Evolutionary conservation across 2,113 vertebrate species (phyloP).

Genomic region (Leuciscus idus): DNA sequence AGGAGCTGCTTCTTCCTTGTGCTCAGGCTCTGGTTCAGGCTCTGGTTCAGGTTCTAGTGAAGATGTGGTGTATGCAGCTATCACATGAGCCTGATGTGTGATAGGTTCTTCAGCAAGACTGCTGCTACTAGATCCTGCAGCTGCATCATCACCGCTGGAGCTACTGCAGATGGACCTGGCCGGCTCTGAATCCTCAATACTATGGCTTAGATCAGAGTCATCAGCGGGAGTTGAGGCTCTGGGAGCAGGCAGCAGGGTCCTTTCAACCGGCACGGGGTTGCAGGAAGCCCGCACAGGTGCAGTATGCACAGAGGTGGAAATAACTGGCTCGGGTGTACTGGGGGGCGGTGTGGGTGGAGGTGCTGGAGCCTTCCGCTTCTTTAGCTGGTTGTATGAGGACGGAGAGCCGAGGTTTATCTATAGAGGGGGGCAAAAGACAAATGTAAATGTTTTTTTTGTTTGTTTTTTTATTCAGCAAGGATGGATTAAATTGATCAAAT

Average conservation of each 20-base stretch:
- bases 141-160: slow-evolving; percentile 70
- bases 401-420: slow-evolving; percentile 79
- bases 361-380: slow-evolving; percentile 88
- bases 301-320: slow-evolving; percentile 57
- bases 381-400: slow-evolving; percentile 79
- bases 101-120: slow-evolving; percentile 65
- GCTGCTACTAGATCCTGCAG: slow-evolving; percentile 70
- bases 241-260: slow-evolving; percentile 71
- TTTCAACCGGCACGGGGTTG: slow-evolving; percentile 50
- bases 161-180: slow-evolving; percentile 70
- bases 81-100: neutral
- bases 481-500: neutral
- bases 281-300: slow-evolving; percentile 44
- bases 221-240: slow-evolving; percentile 68
- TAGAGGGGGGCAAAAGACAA: slow-evolving; percentile 5
- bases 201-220: slow-evolving; percentile 80
- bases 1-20: slow-evolving; percentile 9
- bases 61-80: slow-evolving; percentile 12
- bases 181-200: slow-evolving; percentile 80
- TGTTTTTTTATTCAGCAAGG: neutral
- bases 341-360: slow-evolving; percentile 71
- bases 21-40: slow-evolving; percentile 2
- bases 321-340: slow-evolving; percentile 48
- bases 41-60: neutral
- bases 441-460: neutral